A percentile compares a stretch with the other conserved stretches of the same genome.
Evolutionary conservation across 2,888 invertebrate species (phyloP).

Genomic region (Meteorus cinctellus): DNA sequence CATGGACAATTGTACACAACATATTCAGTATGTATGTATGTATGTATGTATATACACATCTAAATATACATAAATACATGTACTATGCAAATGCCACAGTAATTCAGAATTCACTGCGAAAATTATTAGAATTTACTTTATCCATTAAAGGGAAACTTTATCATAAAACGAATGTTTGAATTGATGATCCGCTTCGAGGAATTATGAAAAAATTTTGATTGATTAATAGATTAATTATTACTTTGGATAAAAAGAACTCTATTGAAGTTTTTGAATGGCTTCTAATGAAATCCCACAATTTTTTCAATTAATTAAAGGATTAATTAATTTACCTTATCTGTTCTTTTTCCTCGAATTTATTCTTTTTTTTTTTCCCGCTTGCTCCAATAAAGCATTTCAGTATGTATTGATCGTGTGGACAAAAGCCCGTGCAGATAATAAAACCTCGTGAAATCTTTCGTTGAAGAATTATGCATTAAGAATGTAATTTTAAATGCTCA

Average conservation of each 20-base stretch:
- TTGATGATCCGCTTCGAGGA: background rate
- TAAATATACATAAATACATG: too few species aligned
- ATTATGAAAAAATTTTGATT: background rate
- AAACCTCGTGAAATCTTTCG: background rate
- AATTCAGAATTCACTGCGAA: background rate
- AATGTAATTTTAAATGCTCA: constrained; percentile 10
- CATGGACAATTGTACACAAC: background rate
- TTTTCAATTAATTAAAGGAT: background rate
- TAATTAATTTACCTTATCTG: background rate
- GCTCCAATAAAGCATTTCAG: background rate
- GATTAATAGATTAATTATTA: constrained; percentile 3
- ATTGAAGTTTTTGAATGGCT: constrained; percentile 2
- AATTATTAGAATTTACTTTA: background rate
- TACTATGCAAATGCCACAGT: background rate
- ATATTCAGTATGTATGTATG: background rate
- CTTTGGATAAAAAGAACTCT: background rate
- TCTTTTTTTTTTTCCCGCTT: background rate
- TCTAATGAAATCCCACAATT: background rate
- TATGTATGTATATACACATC: background rate
- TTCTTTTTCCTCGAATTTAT: background rate
- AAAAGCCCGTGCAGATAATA: background rate
- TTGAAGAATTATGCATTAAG: background rate
- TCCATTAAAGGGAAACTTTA: background rate
- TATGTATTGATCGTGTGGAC: background rate
- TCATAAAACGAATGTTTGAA: background rate